Evolutionary conservation across 2,113 vertebrate species (phyloP), one percentile per base, ranked within the genome.

Genomic region (Himantopus leucocephalus): DNA sequence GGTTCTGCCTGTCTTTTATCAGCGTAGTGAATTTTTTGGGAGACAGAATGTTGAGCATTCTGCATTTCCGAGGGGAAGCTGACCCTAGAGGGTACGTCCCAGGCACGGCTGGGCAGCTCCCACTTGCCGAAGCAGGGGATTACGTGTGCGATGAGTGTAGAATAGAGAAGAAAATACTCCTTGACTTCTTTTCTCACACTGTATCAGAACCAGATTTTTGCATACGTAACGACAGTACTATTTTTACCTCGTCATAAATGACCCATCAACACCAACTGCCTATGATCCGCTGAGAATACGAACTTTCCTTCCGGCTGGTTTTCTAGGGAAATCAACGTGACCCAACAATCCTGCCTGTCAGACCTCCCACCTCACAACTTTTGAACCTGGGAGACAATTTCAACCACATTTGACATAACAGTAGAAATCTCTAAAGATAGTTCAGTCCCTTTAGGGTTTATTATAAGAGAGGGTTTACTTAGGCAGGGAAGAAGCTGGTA

Each of bases 31-130:
- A 17, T 74, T 80, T 92, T 71, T 2, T 8, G 47, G 66, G 56
- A 75, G 77, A 68, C 64, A 58, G 41, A 53, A 37, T 39, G n/a
- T 35, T 83, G 58, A 81, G 32, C 39, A n/a, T 34, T 18, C 47
- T 19, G 59, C 6, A 45, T 43, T 77, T 74, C 62, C 5, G 18
- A 93, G 43, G 27, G 27, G 60, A 88, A 56, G 14, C 50, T 77
- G 58, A 80, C 29, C 39, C 1, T 56, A 1, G 47, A 37, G 59
- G 22, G 17, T 68, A 53, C 0, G 1, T 71, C 39, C 39, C 37
- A 53, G 35, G 23, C 78, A 82, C 0, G 7, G 60, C 7, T 47
- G 27, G 52, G 59, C 68, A 71, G 79, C 37, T 94, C 55, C 50
- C 52, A 52, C 55, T 60, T 91, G 23, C 21, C 13, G 12, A 90